Conservation (phyloP, 2,888 invertebrate genomes). For the Artemia sp. region DNA sequence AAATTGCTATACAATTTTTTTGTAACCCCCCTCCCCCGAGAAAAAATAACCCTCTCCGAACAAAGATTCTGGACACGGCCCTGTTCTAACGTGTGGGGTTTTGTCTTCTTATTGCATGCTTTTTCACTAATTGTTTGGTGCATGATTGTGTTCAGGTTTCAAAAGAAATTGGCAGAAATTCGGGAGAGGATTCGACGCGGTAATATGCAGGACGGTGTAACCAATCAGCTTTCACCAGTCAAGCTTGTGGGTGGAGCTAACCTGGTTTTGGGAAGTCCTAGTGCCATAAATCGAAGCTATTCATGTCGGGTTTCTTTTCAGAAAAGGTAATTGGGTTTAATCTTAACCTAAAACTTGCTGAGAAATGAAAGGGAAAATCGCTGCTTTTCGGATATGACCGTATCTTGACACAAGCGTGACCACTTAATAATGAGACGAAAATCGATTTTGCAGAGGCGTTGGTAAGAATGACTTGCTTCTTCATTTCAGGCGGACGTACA, state of each 20-base stretch:
- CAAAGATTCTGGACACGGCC: neutral
- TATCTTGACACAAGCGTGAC: too few relatives aligned
- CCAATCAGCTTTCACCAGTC: constrained; percentile 9
- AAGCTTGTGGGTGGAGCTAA: constrained; percentile 1
- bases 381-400: too few relatives aligned
- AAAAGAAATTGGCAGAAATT: constrained; percentile 69
- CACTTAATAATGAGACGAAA: too few relatives aligned
- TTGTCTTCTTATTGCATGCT: neutral
- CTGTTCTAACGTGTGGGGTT: neutral
- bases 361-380: too few relatives aligned
- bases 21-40: neutral
- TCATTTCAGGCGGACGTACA: too few relatives aligned
- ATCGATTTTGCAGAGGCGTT: too few relatives aligned
- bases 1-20: neutral
- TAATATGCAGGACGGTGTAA: neutral
- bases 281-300: neutral
- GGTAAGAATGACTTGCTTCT: too few relatives aligned
- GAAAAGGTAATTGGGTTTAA: neutral
- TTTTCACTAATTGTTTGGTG: constrained; percentile 13
- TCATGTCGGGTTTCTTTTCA: constrained; percentile 5
- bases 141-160: constrained; percentile 47
- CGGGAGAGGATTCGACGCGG: constrained; percentile 66
- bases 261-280: constrained; percentile 2
- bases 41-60: neutral
- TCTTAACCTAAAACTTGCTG: too few relatives aligned